Percentiles rank a stretch among this genome's conserved stretches.
These are phyloP conservation scores for Montifringilla adamsi DNA, from an alignment of 2,113 vertebrate species.

Conservation along the genomic window DNA sequence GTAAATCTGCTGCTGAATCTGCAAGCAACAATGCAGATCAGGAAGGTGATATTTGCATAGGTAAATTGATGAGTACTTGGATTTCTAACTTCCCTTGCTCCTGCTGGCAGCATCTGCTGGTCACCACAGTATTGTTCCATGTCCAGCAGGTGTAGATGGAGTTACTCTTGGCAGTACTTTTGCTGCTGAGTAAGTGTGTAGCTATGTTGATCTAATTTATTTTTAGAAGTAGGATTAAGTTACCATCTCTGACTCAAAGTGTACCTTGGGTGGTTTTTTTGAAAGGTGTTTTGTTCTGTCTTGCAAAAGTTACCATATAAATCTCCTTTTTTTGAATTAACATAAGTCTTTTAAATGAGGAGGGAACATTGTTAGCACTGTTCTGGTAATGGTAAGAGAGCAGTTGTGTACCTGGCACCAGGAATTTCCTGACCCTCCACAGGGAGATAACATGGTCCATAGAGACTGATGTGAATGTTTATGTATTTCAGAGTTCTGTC, in stretches of 20 bases:
- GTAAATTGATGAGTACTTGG: background rate
- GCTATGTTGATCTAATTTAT: conserved; percentile 60
- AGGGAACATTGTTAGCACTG: background rate
- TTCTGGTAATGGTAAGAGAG: background rate
- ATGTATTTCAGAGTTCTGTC: background rate
- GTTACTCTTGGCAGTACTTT: conserved; percentile 45
- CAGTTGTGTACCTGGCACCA: background rate
- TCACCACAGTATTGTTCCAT: conserved; percentile 18
- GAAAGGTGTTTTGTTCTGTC: background rate
- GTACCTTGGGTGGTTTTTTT: background rate
- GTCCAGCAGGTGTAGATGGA: conserved; percentile 10
- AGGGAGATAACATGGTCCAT: background rate
- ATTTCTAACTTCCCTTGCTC: background rate
- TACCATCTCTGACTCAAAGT: background rate
- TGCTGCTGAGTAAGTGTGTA: conserved; percentile 9
- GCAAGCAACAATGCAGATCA: background rate
- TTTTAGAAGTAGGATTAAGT: conserved; percentile 63
- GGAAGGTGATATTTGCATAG: background rate
- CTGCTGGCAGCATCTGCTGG: background rate
- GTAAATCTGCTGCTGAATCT: conserved; percentile 1
- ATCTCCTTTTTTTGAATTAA: background rate
- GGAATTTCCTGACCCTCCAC: background rate
- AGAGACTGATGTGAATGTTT: background rate
- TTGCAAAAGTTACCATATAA: background rate
- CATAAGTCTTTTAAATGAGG: background rate